A percentile compares a stretch with the other conserved stretches of the same genome.
Evolutionary conservation across 1,140 invertebrate genomes (phyloP).

Genomic region (Eubasilissa regina): DNA sequence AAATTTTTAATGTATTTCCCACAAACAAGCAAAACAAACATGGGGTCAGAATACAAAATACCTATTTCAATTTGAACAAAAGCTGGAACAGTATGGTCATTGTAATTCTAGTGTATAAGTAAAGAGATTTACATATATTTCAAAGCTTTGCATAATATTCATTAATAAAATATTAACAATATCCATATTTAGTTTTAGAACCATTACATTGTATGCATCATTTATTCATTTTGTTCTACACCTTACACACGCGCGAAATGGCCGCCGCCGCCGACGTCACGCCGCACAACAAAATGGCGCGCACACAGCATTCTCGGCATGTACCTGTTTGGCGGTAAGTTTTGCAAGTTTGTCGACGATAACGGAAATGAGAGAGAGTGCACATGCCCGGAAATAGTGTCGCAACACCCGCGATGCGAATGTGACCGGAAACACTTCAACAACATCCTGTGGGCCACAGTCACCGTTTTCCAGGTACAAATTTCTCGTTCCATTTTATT

Average conservation of each 20-base stretch:
- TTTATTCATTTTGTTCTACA: constrained; percentile 53
- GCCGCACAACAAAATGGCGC: constrained; percentile 66
- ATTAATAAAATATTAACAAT: constrained; percentile 38
- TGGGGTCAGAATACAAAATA: too few species aligned
- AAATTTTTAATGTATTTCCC: too few species aligned
- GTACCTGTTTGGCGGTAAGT: constrained; percentile 99
- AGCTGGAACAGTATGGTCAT: background rate
- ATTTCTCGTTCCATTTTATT: constrained; percentile 6
- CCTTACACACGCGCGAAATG: constrained; percentile 46
- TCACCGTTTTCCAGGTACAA: constrained; percentile 97
- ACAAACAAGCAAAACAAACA: too few species aligned
- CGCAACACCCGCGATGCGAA: constrained; percentile 88
- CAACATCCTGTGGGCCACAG: constrained; percentile 95
- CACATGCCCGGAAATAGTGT: constrained; percentile 91
- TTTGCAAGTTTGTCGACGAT: constrained; percentile 96
- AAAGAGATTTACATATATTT: constrained; percentile 2
- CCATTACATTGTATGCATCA: constrained; percentile 39
- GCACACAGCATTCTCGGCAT: constrained; percentile 94
- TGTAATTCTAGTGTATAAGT: too few species aligned
- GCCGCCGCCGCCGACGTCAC: constrained; percentile 30
- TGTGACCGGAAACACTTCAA: constrained; percentile 98
- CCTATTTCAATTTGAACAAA: too few species aligned
- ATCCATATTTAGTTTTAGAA: constrained; percentile 20
- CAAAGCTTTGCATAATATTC: constrained; percentile 26
- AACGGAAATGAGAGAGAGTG: constrained; percentile 89